Conservation (phyloP, 2,113 vertebrate species). For the Hippotragus niger region DNA sequence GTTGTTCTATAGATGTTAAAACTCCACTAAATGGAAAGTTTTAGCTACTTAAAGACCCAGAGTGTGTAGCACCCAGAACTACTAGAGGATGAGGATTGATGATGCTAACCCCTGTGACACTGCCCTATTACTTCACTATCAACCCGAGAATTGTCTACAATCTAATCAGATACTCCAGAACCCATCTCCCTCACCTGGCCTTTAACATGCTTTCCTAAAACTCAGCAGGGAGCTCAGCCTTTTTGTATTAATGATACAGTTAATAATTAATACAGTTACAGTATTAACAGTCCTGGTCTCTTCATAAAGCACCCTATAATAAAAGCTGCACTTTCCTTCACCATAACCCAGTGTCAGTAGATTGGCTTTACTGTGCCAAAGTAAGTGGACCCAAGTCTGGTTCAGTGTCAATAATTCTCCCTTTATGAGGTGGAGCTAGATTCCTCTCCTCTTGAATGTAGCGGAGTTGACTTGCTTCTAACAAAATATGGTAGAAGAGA, state of each 20-base stretch:
- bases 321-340: background rate
- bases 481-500: background rate
- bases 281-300: background rate
- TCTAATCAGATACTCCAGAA: background rate
- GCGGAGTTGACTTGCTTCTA: background rate
- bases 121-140: background rate
- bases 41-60: background rate
- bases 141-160: background rate
- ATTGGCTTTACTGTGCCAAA: background rate
- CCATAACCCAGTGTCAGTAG: background rate
- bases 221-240: background rate
- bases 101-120: background rate
- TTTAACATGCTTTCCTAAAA: background rate
- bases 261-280: background rate
- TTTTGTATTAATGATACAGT: background rate
- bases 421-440: background rate
- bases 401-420: background rate
- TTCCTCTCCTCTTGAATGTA: background rate
- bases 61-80: background rate
- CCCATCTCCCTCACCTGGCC: background rate
- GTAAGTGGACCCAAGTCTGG: background rate
- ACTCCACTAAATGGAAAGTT: background rate
- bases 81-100: background rate
- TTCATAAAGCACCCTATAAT: background rate
- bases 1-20: background rate